Conservation (phyloP, 2,797 vertebrate species). For the Gastrophryne carolinensis region DNA sequence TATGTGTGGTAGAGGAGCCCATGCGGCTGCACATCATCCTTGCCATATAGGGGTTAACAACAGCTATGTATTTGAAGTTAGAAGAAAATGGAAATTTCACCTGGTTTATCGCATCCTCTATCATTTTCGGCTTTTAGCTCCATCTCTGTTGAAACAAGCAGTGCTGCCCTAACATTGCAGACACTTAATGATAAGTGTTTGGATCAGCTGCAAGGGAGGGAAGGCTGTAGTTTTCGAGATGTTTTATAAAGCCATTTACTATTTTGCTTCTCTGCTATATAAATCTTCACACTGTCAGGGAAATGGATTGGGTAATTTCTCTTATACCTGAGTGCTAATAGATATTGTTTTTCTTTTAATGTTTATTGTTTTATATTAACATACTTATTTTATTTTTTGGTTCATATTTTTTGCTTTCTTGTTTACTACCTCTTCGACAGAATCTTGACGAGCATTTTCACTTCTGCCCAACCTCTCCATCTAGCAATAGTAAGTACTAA, state of each 20-base stretch:
- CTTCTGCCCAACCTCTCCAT: no score
- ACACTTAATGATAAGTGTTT: conserved; percentile 47
- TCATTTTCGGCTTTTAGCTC: conserved; percentile 52
- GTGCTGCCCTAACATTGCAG: conserved; percentile 37
- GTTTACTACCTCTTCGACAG: neutral
- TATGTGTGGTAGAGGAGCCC: neutral
- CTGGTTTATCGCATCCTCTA: conserved; percentile 38
- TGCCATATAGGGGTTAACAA: conserved; percentile 4
- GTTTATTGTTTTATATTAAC: conserved; percentile 17
- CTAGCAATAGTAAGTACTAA: no score
- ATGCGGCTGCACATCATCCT: neutral
- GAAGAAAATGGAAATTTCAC: conserved; percentile 31
- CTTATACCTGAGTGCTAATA: neutral
- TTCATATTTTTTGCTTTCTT: neutral
- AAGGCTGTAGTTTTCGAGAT: conserved; percentile 31
- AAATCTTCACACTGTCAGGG: neutral
- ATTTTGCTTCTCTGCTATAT: conserved; percentile 11
- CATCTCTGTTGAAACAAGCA: conserved; percentile 34
- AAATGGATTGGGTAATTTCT: neutral
- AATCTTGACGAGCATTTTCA: no score
- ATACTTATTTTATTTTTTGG: neutral
- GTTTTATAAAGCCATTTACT: conserved; percentile 30
- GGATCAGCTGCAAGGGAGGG: conserved; percentile 28
- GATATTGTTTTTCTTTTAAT: neutral
- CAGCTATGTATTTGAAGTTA: conserved; percentile 22